A percentile compares a stretch with the other conserved stretches of the same genome.
These are phyloP conservation scores for Epicauta chinensis DNA, from an alignment of 1,140 invertebrate species.

Conservation along the genomic window DNA sequence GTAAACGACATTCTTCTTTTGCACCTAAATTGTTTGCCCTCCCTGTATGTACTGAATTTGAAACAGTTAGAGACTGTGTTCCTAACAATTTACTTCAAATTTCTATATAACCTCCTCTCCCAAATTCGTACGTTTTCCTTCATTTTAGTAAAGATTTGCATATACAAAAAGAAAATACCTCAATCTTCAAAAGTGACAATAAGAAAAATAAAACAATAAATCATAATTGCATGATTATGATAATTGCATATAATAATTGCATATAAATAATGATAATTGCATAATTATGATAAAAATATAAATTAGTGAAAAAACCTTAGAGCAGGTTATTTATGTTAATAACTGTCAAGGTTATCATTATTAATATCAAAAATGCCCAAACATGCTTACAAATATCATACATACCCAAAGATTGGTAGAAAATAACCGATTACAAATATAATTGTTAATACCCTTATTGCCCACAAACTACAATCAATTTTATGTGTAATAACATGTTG, in stretches of 20 bases:
- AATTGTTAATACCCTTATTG: conserved; percentile 73
- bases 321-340: too few relatives aligned
- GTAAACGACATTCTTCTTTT: too few relatives aligned
- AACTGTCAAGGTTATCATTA: conserved; percentile 1
- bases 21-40: too few relatives aligned
- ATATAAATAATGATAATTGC: conserved; percentile 10
- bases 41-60: too few relatives aligned
- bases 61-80: too few relatives aligned
- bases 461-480: conserved; percentile 78
- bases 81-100: too few relatives aligned
- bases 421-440: conserved; percentile 79
- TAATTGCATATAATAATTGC: background rate
- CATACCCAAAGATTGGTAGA: conserved; percentile 83
- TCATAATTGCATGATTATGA: background rate
- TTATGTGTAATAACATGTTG: conserved; percentile 73
- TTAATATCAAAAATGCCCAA: background rate
- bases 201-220: conserved; percentile 2
- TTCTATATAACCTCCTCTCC: too few relatives aligned
- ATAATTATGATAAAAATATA: conserved; percentile 1
- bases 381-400: conserved; percentile 2
- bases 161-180: too few relatives aligned
- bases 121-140: too few relatives aligned
- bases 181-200: too few relatives aligned
- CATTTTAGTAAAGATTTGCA: too few relatives aligned
- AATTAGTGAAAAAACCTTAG: conserved; percentile 3